Conservation (phyloP, 2,113 vertebrate species). For the Xyliphius kryptos region DNA sequence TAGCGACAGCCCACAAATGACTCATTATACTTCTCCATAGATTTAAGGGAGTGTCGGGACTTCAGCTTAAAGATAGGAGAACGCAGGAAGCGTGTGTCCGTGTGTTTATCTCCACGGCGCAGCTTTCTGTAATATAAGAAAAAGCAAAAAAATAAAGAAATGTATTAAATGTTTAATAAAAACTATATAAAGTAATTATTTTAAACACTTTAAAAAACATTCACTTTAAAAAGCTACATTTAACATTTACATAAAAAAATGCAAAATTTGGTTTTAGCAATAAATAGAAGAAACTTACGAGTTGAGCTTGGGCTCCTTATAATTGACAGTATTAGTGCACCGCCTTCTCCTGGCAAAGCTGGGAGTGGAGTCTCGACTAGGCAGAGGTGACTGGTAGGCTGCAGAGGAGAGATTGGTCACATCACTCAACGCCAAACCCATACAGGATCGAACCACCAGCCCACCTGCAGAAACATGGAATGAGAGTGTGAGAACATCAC, state of each 20-base stretch:
- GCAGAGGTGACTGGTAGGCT: conserved; percentile 55
- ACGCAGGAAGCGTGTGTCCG: conserved; percentile 77
- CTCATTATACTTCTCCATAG: conserved; percentile 66
- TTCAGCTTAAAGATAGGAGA: conserved; percentile 82
- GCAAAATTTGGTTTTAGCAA: no score
- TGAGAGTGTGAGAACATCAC: background rate
- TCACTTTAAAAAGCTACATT: no score
- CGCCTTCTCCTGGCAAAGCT: conserved; percentile 63
- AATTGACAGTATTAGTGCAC: conserved; percentile 67
- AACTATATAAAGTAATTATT: background rate
- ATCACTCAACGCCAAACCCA: conserved; percentile 70
- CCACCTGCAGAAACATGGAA: conserved; percentile 52
- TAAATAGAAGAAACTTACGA: conserved; percentile 53
- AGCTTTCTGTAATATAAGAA: conserved; percentile 72
- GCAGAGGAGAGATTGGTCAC: conserved; percentile 74
- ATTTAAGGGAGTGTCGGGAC: conserved; percentile 44
- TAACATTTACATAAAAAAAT: no score
- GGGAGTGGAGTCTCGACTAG: conserved; percentile 35
- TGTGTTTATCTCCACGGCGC: conserved; percentile 87
- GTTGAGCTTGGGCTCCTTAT: conserved; percentile 78
- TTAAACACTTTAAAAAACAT: no score
- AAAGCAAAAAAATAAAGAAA: background rate
- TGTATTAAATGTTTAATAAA: background rate
- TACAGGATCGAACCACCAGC: conserved; percentile 54
- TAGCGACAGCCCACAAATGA: conserved; percentile 65